These are phyloP conservation scores for Aphidius colemani DNA, from an alignment of 2,888 invertebrate genomes.

Conservation along the genomic window DNA sequence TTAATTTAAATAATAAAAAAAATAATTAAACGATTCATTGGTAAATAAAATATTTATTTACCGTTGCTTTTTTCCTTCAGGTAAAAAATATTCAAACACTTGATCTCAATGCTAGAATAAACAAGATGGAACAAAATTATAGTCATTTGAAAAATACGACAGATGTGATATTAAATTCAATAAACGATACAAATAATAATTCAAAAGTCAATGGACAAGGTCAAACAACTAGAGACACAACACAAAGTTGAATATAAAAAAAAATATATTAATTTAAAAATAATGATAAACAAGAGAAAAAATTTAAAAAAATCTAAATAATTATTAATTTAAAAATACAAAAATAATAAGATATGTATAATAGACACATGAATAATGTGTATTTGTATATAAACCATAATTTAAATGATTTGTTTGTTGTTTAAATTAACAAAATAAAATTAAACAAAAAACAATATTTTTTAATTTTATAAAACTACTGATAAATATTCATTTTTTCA, in stretches of 20 bases:
- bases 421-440: background rate
- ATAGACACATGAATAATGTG: conserved; percentile 15
- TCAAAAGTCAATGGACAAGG: conserved; percentile 22
- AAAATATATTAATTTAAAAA: conserved; percentile 2
- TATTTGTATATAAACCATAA: conserved; percentile 13
- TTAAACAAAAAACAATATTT: no score
- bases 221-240: conserved; percentile 9
- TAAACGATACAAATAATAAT: conserved; percentile 12
- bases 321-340: background rate
- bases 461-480: no score
- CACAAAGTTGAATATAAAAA: background rate
- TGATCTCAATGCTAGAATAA: conserved; percentile 38
- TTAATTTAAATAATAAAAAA: background rate
- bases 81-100: conserved; percentile 38
- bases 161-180: conserved; percentile 34
- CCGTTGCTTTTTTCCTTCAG: conserved; percentile 33
- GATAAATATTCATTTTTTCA: no score
- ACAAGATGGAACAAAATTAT: conserved; percentile 45
- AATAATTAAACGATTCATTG: no score
- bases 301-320: background rate
- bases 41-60: conserved; percentile 1
- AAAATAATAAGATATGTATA: conserved; percentile 1
- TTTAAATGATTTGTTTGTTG: background rate
- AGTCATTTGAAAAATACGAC: conserved; percentile 43
- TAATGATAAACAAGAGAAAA: background rate